These are phyloP conservation scores for Cynodonichthys magdalenae DNA, from an alignment of 2,797 vertebrate genomes.

Conservation along the genomic window DNA sequence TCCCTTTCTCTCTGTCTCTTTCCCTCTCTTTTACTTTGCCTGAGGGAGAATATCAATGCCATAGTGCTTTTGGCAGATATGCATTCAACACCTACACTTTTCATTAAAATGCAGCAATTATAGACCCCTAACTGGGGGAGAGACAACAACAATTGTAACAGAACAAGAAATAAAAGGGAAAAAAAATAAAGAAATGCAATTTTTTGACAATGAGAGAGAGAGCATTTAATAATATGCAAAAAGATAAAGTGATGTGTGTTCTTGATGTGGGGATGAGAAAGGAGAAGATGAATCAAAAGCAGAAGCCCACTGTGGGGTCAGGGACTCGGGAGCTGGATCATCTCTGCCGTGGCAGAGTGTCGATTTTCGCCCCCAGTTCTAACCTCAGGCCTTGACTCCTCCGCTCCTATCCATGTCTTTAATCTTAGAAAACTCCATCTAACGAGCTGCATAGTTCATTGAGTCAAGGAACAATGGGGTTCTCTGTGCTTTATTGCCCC, in stretches of 20 bases:
- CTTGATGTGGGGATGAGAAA: constrained; percentile 91
- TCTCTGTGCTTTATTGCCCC: constrained; percentile 60
- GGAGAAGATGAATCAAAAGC: constrained; percentile 89
- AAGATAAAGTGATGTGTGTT: constrained; percentile 78
- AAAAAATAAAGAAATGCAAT: constrained; percentile 72
- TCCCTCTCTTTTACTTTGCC: constrained; percentile 74
- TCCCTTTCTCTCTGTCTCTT: constrained; percentile 64
- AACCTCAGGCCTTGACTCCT: constrained; percentile 72
- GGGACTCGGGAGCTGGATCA: constrained; percentile 88
- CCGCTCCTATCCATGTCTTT: constrained; percentile 75
- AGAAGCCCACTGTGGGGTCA: constrained; percentile 91
- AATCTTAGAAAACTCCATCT: constrained; percentile 79
- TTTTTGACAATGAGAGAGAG: constrained; percentile 85
- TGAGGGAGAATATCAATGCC: constrained; percentile 86
- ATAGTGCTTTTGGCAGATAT: constrained; percentile 87
- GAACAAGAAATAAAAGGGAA: constrained; percentile 64
- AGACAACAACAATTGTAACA: constrained; percentile 61
- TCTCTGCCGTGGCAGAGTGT: constrained; percentile 89
- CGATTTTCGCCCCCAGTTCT: constrained; percentile 83
- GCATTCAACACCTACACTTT: constrained; percentile 76
- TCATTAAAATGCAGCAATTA: constrained; percentile 88
- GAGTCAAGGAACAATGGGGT: constrained; percentile 90
- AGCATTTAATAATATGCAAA: constrained; percentile 94
- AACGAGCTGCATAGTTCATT: constrained; percentile 91
- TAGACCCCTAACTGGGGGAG: constrained; percentile 85